Evolutionary conservation across 1,140 invertebrate species (phyloP).

Genomic region (Cotesia typhae): DNA sequence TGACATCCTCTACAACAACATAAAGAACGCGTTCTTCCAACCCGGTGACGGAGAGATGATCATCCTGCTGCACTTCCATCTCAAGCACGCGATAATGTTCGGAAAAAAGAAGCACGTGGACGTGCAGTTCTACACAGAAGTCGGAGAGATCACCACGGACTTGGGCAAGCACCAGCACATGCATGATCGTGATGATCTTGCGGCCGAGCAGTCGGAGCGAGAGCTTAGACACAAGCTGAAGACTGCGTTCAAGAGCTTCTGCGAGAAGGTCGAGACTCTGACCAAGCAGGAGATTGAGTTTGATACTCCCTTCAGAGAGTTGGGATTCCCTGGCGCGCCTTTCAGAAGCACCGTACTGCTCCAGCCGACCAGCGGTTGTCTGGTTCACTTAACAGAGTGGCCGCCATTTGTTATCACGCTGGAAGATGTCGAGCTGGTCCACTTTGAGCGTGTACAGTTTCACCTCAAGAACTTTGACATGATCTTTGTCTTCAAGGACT

Average conservation of each 20-base stretch:
- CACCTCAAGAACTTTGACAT: conserved; percentile 99
- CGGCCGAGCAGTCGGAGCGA: conserved; percentile 97
- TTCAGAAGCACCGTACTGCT: conserved; percentile 94
- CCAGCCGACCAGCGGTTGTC: conserved; percentile 95
- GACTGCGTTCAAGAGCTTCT: conserved; percentile 97
- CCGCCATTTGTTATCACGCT: conserved; percentile 98
- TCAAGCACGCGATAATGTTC: conserved; percentile 99
- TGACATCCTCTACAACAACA: conserved; percentile 99
- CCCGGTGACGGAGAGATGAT: conserved; percentile 99
- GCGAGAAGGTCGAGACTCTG: conserved; percentile 84
- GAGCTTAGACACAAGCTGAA: conserved; percentile 97
- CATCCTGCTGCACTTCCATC: conserved; percentile 97
- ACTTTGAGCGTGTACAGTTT: conserved; percentile 99
- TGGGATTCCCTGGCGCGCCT: conserved; percentile 98
- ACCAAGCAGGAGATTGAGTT: conserved; percentile 98
- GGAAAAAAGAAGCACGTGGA: conserved; percentile 99
- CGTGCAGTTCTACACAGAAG: conserved; percentile 99
- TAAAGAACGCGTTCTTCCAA: conserved; percentile 99
- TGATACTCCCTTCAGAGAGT: conserved; percentile 96
- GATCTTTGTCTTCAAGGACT: conserved; percentile 99
- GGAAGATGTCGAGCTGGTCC: conserved; percentile 97
- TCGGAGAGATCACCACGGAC: conserved; percentile 99
- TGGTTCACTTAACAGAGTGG: conserved; percentile 99
- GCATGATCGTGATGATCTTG: conserved; percentile 98
- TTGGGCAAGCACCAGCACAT: conserved; percentile 99